These are phyloP conservation scores for Pseudomyrmex concolor DNA, from an alignment of 1,140 invertebrate genomes.

Conservation along the genomic window DNA sequence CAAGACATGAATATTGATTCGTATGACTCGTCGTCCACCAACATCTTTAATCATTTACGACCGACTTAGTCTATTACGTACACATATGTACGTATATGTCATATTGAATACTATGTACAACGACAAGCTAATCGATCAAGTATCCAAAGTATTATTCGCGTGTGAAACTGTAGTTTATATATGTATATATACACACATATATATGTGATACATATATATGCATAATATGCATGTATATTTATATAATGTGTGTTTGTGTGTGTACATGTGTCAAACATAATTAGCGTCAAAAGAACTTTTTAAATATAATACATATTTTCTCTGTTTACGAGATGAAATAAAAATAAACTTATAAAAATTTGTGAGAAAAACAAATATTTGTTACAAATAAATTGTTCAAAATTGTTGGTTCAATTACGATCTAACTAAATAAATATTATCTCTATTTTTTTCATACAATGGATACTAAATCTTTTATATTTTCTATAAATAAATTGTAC, in stretches of 20 bases:
- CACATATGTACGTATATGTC: not conserved
- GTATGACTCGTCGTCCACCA: constrained; percentile 21
- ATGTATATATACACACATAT: not conserved
- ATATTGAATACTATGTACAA: constrained; percentile 36
- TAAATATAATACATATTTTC: not conserved
- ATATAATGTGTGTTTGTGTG: not conserved
- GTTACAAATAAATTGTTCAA: not conserved
- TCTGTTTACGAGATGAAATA: no score
- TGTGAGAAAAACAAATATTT: not conserved
- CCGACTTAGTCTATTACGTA: not conserved
- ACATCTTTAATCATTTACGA: not conserved
- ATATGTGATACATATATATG: not conserved
- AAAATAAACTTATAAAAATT: no score
- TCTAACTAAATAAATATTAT: no score
- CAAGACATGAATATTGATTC: constrained; percentile 36
- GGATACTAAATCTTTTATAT: constrained; percentile 26
- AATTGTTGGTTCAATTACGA: not conserved
- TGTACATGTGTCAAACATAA: not conserved
- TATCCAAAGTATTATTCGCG: constrained; percentile 47
- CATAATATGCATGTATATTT: not conserved
- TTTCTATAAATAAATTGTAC: constrained; percentile 11
- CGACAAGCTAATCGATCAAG: constrained; percentile 25
- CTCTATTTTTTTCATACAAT: no score
- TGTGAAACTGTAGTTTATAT: not conserved
- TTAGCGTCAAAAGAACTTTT: constrained; percentile 13